Conservation (phyloP, 2,113 vertebrate genomes). For the Crotalus helleri region DNA sequence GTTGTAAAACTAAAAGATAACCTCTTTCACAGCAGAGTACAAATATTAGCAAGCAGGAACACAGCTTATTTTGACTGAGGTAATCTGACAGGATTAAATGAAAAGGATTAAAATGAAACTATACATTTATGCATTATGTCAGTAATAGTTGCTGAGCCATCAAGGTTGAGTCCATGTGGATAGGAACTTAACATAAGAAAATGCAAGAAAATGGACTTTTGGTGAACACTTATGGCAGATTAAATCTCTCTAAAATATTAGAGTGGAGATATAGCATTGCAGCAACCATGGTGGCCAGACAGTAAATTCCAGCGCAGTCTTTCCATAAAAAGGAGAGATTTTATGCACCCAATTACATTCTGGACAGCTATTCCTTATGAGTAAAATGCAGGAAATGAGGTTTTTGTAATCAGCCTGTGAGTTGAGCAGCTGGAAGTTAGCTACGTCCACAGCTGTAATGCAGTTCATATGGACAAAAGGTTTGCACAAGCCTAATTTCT, state of each 20-base stretch:
- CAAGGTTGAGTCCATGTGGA: background rate
- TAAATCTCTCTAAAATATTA: background rate
- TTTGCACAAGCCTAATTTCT: background rate
- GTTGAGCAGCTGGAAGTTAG: background rate
- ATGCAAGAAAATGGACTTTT: background rate
- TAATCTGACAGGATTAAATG: background rate
- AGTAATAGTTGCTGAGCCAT: background rate
- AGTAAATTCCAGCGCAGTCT: background rate
- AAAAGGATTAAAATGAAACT: background rate
- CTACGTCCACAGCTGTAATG: background rate
- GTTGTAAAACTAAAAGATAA: background rate
- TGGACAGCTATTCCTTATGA: background rate
- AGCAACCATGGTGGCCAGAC: background rate
- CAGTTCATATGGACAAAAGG: background rate
- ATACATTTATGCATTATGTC: background rate
- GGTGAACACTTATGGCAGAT: background rate
- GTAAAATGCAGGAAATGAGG: background rate
- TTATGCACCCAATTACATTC: background rate
- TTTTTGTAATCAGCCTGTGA: background rate
- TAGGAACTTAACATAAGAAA: background rate
- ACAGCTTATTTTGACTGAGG: background rate
- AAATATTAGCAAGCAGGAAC: background rate
- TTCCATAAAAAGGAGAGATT: background rate
- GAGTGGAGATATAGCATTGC: background rate
- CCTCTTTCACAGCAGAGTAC: background rate